These are phyloP conservation scores for Heliconius congener DNA, from an alignment of 1,140 invertebrate genomes.

Conservation along the genomic window DNA sequence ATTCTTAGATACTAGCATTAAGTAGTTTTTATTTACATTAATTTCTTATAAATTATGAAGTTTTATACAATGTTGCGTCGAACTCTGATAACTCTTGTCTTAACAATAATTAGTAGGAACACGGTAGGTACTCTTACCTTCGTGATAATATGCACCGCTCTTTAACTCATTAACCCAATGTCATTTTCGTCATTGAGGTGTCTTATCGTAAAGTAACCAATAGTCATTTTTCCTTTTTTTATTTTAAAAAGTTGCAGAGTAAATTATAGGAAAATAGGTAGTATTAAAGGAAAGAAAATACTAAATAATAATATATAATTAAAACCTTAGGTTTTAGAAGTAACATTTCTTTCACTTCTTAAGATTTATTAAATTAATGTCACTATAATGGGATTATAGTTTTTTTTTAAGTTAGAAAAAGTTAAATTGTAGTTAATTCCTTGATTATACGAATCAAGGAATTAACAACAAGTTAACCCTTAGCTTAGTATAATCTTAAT, in stretches of 20 bases:
- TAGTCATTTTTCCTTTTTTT: not conserved
- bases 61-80: not conserved
- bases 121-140: not conserved
- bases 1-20: not conserved
- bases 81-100: not conserved
- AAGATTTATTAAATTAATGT: no score
- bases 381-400: not conserved
- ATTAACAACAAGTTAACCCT: not conserved
- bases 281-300: no score
- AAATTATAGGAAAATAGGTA: no score
- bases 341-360: no score
- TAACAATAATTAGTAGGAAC: not conserved
- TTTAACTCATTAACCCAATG: not conserved
- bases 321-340: not conserved
- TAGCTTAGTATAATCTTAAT: not conserved
- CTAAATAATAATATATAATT: not conserved
- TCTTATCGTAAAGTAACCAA: not conserved
- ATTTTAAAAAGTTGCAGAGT: no score
- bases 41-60: not conserved
- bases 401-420: not conserved
- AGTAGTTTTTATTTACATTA: not conserved
- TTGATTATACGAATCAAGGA: not conserved
- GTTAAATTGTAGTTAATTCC: no score
- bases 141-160: not conserved
- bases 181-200: not conserved